Conservation (phyloP, 30 jellyfish, hydroid and myxozoan genomes). For the Aurelia aurita region DNA sequence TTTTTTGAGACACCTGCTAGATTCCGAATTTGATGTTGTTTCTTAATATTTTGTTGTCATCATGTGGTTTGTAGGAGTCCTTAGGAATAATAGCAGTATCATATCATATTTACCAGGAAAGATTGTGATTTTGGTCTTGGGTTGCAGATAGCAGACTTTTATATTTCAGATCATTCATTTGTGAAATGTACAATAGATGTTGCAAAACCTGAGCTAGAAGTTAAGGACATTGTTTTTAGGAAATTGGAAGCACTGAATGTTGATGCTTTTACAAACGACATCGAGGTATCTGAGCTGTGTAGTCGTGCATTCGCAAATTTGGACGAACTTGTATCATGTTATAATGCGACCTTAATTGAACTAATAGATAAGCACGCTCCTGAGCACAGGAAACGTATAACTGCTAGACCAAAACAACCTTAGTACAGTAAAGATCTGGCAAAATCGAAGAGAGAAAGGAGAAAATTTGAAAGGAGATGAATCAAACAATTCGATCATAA, state of each 20-base stretch:
- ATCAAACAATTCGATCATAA: conserved; percentile 4
- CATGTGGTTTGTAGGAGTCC: too few species aligned
- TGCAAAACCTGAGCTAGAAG: conserved; percentile 42
- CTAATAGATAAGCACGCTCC: conserved; percentile 38
- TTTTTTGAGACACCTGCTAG: too few species aligned
- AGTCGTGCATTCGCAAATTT: conserved; percentile 14
- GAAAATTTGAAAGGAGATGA: conserved; percentile 1
- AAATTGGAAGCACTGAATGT: conserved; percentile 29
- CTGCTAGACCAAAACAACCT: conserved; percentile 1
- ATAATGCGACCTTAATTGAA: too few species aligned
- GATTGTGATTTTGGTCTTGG: conserved; percentile 43
- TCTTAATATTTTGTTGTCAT: too few species aligned
- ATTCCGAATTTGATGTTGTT: too few species aligned
- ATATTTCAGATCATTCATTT: conserved; percentile 30
- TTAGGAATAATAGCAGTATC: too few species aligned
- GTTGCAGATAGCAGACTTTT: conserved; percentile 13
- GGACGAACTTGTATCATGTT: conserved; percentile 48
- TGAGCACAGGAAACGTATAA: conserved; percentile 36
- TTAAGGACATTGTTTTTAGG: conserved; percentile 32
- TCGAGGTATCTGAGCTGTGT: conserved; percentile 53
- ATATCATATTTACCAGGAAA: too few species aligned
- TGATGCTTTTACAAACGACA: conserved; percentile 42
- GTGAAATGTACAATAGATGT: too few species aligned
- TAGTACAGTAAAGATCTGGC: not conserved
- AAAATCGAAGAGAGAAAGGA: not conserved